Conservation (phyloP, 2,888 invertebrate species). For the Tethea ocularis region DNA sequence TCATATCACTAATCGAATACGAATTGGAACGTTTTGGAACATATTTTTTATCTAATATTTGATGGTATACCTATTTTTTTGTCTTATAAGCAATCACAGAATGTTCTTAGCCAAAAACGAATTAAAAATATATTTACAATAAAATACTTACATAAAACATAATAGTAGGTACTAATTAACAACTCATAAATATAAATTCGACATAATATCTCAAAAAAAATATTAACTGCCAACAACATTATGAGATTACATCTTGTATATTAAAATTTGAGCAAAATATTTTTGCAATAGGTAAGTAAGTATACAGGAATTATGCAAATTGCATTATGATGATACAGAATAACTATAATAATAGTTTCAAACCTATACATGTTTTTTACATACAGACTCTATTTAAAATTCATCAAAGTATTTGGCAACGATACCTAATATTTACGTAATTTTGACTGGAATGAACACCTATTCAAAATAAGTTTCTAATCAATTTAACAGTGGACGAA, state of each 20-base stretch:
- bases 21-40: background rate
- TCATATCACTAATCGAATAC: background rate
- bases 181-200: background rate
- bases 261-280: background rate
- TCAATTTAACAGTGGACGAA: constrained; percentile 18
- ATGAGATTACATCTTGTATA: background rate
- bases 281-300: background rate
- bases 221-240: background rate
- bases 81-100: constrained; percentile 60
- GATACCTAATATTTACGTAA: background rate
- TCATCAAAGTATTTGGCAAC: constrained; percentile 8
- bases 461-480: constrained; percentile 7
- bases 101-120: constrained; percentile 58
- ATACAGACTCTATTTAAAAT: constrained; percentile 2
- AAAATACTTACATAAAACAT: constrained; percentile 7
- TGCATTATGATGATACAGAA: background rate
- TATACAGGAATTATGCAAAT: background rate
- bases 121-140: constrained; percentile 21
- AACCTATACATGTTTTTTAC: background rate
- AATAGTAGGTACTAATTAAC: constrained; percentile 9
- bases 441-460: background rate
- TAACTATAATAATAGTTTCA: background rate
- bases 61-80: background rate
- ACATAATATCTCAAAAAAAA: background rate
- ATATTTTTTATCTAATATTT: background rate